Evolutionary conservation across 2,888 invertebrate species (phyloP).

Genomic region (Eueremaeus valkanovi): DNA sequence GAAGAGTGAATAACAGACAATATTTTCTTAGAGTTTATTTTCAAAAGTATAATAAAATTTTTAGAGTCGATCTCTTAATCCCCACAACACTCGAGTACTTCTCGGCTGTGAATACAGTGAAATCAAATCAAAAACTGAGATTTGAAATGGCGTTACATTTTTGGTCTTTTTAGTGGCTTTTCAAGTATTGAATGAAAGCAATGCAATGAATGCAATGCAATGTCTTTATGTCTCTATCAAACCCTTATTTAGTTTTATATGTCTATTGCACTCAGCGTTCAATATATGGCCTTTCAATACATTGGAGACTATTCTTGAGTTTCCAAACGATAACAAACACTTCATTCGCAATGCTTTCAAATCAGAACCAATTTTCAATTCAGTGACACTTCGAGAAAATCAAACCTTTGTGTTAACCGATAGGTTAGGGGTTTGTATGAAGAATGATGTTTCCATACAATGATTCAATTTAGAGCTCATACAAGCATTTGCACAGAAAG

Average conservation of each 20-base stretch:
- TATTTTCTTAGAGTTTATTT: too few species aligned
- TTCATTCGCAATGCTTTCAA: not conserved
- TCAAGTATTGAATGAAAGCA: too few species aligned
- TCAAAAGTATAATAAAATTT: too few species aligned
- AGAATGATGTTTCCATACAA: not conserved
- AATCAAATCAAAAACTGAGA: too few species aligned
- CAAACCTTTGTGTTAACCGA: not conserved
- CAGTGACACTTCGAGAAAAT: not conserved
- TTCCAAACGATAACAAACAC: not conserved
- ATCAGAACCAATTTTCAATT: not conserved
- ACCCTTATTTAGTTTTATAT: not conserved
- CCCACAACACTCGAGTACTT: too few species aligned
- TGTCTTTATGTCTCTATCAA: not conserved
- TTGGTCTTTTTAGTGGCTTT: not conserved
- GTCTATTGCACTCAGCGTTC: not conserved
- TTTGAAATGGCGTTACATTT: too few species aligned
- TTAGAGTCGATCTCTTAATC: too few species aligned
- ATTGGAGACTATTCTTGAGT: not conserved
- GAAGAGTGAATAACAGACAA: too few species aligned
- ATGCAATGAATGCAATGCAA: not conserved
- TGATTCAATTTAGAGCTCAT: not conserved
- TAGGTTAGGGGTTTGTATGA: not conserved
- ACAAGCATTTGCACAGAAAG: too few species aligned
- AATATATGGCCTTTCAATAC: not conserved
- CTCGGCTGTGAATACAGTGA: too few species aligned